Base-by-base conservation (phyloP, 1,140 invertebrate species). In the Drosophila mojavensis region DNA sequence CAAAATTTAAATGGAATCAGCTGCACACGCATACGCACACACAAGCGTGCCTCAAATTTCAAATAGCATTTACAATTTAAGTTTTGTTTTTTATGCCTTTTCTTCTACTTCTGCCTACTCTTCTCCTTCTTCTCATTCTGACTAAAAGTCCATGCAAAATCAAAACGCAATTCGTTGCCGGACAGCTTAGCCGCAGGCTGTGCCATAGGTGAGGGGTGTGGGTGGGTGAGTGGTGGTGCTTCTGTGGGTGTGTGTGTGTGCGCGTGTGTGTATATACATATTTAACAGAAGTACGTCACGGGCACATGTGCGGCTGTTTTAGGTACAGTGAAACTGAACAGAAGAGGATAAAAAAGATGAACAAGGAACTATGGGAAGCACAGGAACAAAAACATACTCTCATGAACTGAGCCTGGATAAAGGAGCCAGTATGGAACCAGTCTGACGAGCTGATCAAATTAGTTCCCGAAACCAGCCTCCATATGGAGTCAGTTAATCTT, bases 91-190 rank as follows among this genome's bases (percentile, higher is more conserved):
- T 13, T 78, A 39, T 56, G n/a, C 10, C 33, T 28, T 13, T 13
- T 4, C 10, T 11, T 39, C 36, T 39, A 7, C 4, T 11, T 39
- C 36, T 39, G 2, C 11, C 11, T 39, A 2, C 33, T 33, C 33
- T 33, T 33, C 33, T 6, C 0, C 33, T 33, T 11, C 7, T 36
- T 36, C 33, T 36, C 7, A 10, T 39, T 39, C 9, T 54, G 11
- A 7, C 51, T 24, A 72, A 64, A 81, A 85, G 78, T 78, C 69
- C 74, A 88, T 89, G 83, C 80, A 88, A 88, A 88, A 88, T 88
- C 83, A 82, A 88, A 88, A 78, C 79, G 79, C 79, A 80, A 73
- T 88, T 77, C 55, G 48, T 70, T 63, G 83, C 83, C 56, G 83
- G 83, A 86, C 83, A 86, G 83, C 83, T 73, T 68, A 79, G 68